A percentile compares a stretch with the other conserved stretches of the same genome.
phyloP scores from a whole-genome alignment of 2,113 vertebrate species.

The Pao palembangensis region DNA sequence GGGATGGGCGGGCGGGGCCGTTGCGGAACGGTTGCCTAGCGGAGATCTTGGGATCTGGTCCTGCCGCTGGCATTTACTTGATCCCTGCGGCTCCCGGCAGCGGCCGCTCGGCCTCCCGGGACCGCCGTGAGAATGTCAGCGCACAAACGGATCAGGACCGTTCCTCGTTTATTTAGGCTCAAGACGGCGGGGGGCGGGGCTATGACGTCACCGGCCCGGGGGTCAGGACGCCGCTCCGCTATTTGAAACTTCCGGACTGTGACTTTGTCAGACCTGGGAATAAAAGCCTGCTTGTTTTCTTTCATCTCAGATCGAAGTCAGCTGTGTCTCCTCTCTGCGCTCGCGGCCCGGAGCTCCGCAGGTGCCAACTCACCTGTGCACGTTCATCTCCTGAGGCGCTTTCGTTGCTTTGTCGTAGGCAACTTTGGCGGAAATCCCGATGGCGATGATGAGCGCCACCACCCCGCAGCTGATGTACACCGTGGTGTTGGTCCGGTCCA shows the following conservation, averaged over 20 bases:
- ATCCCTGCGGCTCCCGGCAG: conserved; percentile 11
- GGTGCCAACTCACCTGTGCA: conserved; percentile 85
- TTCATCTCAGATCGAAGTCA: no score
- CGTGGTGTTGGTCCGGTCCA: conserved; percentile 96
- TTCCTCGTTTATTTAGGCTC: no score
- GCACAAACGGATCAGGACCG: not conserved
- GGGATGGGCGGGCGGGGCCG: no score
- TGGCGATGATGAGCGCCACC: conserved; percentile 88
- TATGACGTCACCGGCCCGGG: not conserved
- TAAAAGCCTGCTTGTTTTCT: no score
- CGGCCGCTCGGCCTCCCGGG: conserved; percentile 1
- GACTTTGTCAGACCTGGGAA: not conserved
- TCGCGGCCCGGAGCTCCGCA: not conserved
- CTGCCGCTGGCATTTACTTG: conserved; percentile 42
- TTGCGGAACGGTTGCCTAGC: no score
- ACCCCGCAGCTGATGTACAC: conserved; percentile 97
- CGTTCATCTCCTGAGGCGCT: conserved; percentile 97
- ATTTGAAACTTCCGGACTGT: not conserved
- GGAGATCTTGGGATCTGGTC: not conserved
- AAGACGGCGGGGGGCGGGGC: not conserved
- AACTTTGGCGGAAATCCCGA: conserved; percentile 92
- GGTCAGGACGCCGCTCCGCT: not conserved
- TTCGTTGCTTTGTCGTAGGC: conserved; percentile 95
- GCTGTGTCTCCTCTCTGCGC: no score
- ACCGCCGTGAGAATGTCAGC: not conserved